phyloP scores from a whole-genome alignment of 2,888 invertebrate genomes.

The Pinctada fucata region DNA sequence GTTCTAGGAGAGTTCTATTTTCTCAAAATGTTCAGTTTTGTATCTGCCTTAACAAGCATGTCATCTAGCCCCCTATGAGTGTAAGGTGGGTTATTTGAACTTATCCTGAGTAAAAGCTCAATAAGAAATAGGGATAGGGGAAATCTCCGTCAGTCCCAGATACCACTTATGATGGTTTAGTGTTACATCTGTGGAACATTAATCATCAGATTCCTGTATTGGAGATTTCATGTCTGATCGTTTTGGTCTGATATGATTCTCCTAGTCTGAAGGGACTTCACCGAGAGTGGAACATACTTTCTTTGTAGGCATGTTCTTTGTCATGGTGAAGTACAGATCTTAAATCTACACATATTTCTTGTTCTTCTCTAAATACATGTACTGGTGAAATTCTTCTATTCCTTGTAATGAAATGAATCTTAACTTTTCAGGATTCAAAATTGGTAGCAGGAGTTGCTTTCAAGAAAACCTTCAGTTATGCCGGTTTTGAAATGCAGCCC shows the following conservation, averaged over 20 bases:
- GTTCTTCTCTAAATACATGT: too few relatives aligned
- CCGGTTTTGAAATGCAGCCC: slow-evolving; percentile 99
- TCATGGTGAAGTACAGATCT: slow-evolving; percentile 11
- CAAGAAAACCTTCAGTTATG: slow-evolving; percentile 99
- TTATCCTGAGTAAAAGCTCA: too few relatives aligned
- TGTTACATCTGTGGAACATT: slow-evolving; percentile 58
- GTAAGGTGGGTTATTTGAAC: too few relatives aligned
- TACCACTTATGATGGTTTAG: slow-evolving; percentile 32
- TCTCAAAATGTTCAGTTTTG: too few relatives aligned
- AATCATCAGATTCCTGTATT: slow-evolving; percentile 20
- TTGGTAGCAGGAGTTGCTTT: slow-evolving; percentile 97
- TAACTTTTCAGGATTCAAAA: slow-evolving; percentile 85
- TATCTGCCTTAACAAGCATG: too few relatives aligned
- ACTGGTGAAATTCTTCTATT: background rate
- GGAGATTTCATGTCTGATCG: slow-evolving; percentile 14
- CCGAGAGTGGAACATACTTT: slow-evolving; percentile 35
- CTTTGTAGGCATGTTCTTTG: background rate
- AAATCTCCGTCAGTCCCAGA: too few relatives aligned
- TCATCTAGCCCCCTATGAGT: too few relatives aligned
- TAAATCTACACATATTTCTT: background rate
- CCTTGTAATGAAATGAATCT: background rate
- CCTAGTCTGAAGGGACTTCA: slow-evolving; percentile 19
- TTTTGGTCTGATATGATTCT: slow-evolving; percentile 26
- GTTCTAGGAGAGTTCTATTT: too few relatives aligned
- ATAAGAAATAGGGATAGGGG: too few relatives aligned